Conservation (phyloP, 2,113 vertebrate species). For the Numida meleagris region DNA sequence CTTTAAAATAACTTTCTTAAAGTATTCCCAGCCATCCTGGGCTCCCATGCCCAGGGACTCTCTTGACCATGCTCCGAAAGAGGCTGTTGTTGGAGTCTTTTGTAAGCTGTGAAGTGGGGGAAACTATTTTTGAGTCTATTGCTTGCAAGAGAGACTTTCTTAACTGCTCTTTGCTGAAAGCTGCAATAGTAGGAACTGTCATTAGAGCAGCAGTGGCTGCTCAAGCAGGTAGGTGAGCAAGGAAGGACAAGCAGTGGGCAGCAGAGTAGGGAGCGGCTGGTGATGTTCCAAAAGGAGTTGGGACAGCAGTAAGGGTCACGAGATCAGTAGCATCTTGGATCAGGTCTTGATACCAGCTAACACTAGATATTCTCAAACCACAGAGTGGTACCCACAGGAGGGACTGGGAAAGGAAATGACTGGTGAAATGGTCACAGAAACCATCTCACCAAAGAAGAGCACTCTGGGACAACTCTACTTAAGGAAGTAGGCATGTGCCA, state of each 20-base stretch:
- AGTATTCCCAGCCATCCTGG: too few species aligned
- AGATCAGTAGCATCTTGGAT: background rate
- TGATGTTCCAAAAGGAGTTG: background rate
- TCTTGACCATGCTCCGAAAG: too few species aligned
- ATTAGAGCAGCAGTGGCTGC: background rate
- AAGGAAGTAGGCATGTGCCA: background rate
- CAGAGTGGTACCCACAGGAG: background rate
- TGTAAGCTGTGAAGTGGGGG: background rate
- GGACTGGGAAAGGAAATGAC: background rate
- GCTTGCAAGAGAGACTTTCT: background rate
- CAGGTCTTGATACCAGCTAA: accelerated
- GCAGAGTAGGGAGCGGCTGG: background rate
- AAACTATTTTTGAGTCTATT: background rate
- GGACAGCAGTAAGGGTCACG: accelerated
- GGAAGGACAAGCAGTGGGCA: background rate
- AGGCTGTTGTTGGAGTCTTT: background rate
- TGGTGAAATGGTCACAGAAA: background rate
- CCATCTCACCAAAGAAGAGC: background rate
- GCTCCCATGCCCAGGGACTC: too few species aligned
- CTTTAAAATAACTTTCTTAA: too few species aligned
- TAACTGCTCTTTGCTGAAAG: background rate
- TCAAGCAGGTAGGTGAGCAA: background rate
- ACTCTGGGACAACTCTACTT: background rate
- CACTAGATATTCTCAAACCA: background rate
- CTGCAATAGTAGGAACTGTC: background rate